Evolutionary conservation across 92 coral and sea anemone genomes (phyloP).

Genomic region (Diadumene lineata): DNA sequence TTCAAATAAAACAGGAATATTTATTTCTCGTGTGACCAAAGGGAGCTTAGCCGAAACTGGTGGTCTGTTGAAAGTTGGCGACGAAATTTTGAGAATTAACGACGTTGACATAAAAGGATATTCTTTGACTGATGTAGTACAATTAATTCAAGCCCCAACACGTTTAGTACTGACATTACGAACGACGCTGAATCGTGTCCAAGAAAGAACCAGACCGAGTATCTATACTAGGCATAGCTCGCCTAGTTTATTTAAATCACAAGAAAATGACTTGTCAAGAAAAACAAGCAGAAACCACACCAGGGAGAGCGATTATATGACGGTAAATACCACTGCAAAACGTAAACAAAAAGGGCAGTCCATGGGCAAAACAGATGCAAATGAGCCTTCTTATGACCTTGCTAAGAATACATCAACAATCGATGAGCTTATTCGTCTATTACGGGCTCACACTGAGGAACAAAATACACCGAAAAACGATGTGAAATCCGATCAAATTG

Average conservation of each 20-base stretch:
- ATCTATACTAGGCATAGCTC: constrained; percentile 37
- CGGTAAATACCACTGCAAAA: constrained; percentile 15
- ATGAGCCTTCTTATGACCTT: constrained; percentile 25
- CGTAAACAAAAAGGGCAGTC: constrained; percentile 27
- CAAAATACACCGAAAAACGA: background rate
- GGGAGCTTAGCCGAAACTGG: constrained; percentile 80
- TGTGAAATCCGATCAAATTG: background rate
- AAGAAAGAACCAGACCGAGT: constrained; percentile 31
- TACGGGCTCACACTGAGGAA: constrained; percentile 37
- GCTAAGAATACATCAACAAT: constrained; percentile 28
- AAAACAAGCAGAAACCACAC: background rate
- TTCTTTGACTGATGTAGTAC: constrained; percentile 77
- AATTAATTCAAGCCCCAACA: constrained; percentile 86
- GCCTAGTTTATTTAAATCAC: constrained; percentile 20
- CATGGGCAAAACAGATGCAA: constrained; percentile 44
- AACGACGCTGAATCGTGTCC: constrained; percentile 18
- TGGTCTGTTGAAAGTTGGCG: constrained; percentile 77
- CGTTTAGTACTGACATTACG: constrained; percentile 68
- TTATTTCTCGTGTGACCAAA: constrained; percentile 79
- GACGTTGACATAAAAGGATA: constrained; percentile 72
- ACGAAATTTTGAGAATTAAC: constrained; percentile 86
- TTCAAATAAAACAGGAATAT: constrained; percentile 60
- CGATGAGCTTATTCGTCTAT: constrained; percentile 59
- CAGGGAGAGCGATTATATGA: constrained; percentile 4
- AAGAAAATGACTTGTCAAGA: background rate